Evolutionary conservation across 2,888 invertebrate species (phyloP).

Genomic region (Spialia ferax): DNA sequence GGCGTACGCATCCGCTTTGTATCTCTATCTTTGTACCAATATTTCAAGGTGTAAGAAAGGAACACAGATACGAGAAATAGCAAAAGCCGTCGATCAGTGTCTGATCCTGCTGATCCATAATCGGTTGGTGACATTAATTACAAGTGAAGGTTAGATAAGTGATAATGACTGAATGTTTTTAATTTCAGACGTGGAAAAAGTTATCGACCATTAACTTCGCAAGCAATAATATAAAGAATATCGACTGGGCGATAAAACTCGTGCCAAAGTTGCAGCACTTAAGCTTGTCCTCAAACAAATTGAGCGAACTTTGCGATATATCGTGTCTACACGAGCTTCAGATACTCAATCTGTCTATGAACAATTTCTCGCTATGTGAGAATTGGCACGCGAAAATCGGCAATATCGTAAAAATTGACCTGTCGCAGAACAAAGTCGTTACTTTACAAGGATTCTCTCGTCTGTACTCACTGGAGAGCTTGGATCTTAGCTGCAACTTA

Average conservation of each 20-base stretch:
- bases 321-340: conserved; percentile 92
- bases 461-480: conserved; percentile 93
- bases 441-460: conserved; percentile 91
- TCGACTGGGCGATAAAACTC: conserved; percentile 93
- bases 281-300: conserved; percentile 92
- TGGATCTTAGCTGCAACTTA: conserved; percentile 95
- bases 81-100: too few species aligned
- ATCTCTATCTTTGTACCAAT: too few species aligned
- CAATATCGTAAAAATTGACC: conserved; percentile 93
- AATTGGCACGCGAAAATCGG: conserved; percentile 95
- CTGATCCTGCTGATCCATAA: not conserved
- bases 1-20: too few species aligned
- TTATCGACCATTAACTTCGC: conserved; percentile 92
- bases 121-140: not conserved
- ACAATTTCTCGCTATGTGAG: conserved; percentile 90
- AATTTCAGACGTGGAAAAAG: conserved; percentile 88
- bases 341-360: conserved; percentile 92
- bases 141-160: not conserved
- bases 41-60: too few species aligned
- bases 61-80: too few species aligned
- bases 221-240: conserved; percentile 91
- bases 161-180: not conserved
- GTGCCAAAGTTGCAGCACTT: conserved; percentile 91
- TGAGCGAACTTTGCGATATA: conserved; percentile 91
- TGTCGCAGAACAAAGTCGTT: conserved; percentile 94